Conservation (phyloP, 53 echinoderm and acorn worm genomes). For the Antedon mediterranea region DNA sequence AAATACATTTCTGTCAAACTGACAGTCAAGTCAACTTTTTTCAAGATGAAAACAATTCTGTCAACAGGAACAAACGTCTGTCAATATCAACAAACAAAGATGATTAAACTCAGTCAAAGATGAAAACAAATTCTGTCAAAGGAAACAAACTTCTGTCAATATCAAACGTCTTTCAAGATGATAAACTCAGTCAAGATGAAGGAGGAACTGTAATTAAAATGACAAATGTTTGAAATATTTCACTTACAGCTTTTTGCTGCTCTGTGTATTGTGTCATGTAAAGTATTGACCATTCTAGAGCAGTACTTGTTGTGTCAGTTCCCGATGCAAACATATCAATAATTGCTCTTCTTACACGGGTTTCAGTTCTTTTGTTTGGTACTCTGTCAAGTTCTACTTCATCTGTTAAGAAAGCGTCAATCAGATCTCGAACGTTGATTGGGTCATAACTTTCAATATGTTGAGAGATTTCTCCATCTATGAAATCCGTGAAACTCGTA, state of each 20-base stretch:
- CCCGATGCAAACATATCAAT: not conserved
- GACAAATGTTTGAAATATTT: not conserved
- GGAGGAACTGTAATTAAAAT: too few relatives aligned
- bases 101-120: too few relatives aligned
- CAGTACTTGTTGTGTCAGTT: not conserved
- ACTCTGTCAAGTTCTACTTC: not conserved
- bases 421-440: not conserved
- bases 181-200: too few relatives aligned
- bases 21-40: too few relatives aligned
- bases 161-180: too few relatives aligned
- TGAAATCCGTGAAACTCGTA: not conserved
- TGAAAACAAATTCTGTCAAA: too few relatives aligned
- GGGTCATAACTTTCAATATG: not conserved
- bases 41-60: too few relatives aligned
- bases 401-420: not conserved
- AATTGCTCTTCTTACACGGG: not conserved
- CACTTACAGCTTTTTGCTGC: not conserved
- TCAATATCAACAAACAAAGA: too few relatives aligned
- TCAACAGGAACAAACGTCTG: too few relatives aligned
- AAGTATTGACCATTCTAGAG: not conserved
- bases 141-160: too few relatives aligned
- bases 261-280: not conserved
- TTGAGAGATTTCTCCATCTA: not conserved
- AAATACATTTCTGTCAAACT: too few relatives aligned
- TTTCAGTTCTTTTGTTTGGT: not conserved